These are phyloP conservation scores for Trogon surrucura DNA, from an alignment of 2,113 vertebrate genomes.

Conservation along the genomic window DNA sequence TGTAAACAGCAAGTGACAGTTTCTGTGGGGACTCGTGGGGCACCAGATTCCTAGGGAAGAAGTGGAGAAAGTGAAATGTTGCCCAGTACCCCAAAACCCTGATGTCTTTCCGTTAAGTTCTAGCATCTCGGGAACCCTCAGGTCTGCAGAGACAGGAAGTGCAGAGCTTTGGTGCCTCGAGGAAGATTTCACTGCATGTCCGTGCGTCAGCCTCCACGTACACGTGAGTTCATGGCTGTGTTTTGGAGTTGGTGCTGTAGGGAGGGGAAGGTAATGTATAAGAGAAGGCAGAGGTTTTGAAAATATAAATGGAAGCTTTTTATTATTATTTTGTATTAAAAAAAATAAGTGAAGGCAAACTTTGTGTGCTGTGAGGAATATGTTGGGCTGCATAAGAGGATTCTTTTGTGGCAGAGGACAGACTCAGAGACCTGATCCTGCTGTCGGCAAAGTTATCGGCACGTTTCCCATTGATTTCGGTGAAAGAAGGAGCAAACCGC, in stretches of 20 bases:
- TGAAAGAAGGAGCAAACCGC: not conserved
- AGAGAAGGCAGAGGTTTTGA: not conserved
- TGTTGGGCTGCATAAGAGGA: not conserved
- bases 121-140: not conserved
- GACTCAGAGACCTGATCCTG: constrained; percentile 6
- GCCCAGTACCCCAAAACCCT: not conserved
- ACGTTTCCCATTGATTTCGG: constrained; percentile 2
- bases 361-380: not conserved
- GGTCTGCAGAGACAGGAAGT: not conserved
- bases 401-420: not conserved
- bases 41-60: not conserved
- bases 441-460: not conserved
- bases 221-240: accelerated
- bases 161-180: not conserved
- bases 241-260: not conserved
- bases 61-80: not conserved
- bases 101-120: not conserved
- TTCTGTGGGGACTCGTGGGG: not conserved
- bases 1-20: not conserved
- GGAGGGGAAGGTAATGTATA: not conserved
- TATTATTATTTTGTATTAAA: not conserved
- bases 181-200: not conserved
- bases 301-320: not conserved
- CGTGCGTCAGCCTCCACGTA: accelerated
- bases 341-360: constrained; percentile 26